phyloP scores from a whole-genome alignment of 2,113 vertebrate species.

The Nansenia antarctica region DNA sequence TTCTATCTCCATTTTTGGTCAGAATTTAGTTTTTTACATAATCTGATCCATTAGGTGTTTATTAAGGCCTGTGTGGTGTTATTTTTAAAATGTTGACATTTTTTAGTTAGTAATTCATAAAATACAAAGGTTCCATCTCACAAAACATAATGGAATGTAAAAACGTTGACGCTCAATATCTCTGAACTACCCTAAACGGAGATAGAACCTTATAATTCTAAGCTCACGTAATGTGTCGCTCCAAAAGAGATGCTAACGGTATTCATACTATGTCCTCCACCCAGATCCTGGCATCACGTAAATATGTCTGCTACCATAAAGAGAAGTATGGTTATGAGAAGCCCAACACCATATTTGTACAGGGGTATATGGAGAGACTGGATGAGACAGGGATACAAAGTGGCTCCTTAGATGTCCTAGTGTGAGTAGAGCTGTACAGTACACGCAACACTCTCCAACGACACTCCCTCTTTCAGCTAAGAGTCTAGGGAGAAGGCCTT shows the following conservation, averaged over 20 bases:
- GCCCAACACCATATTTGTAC: constrained; percentile 19
- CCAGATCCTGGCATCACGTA: neutral
- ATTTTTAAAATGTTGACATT: too few relatives aligned
- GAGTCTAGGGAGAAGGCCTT: neutral
- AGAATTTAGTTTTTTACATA: too few relatives aligned
- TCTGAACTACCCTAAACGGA: too few relatives aligned
- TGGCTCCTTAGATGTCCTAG: constrained; percentile 45
- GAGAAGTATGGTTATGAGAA: neutral
- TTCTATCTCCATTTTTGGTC: too few relatives aligned
- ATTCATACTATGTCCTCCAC: neutral
- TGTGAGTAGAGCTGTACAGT: constrained; percentile 46
- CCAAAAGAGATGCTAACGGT: neutral
- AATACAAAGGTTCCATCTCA: too few relatives aligned
- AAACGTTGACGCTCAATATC: too few relatives aligned
- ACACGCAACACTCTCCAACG: constrained; percentile 38
- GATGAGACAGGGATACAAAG: constrained; percentile 37
- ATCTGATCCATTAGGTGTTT: too few relatives aligned
- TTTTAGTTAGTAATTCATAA: too few relatives aligned
- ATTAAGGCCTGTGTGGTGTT: too few relatives aligned
- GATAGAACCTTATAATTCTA: too few relatives aligned
- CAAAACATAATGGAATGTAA: too few relatives aligned
- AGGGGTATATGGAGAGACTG: constrained; percentile 29
- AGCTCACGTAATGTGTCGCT: neutral
- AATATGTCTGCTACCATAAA: neutral
- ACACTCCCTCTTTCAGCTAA: constrained; percentile 36